phyloP scores from a whole-genome alignment of 2,797 vertebrate species.

The Halcyon badia region DNA sequence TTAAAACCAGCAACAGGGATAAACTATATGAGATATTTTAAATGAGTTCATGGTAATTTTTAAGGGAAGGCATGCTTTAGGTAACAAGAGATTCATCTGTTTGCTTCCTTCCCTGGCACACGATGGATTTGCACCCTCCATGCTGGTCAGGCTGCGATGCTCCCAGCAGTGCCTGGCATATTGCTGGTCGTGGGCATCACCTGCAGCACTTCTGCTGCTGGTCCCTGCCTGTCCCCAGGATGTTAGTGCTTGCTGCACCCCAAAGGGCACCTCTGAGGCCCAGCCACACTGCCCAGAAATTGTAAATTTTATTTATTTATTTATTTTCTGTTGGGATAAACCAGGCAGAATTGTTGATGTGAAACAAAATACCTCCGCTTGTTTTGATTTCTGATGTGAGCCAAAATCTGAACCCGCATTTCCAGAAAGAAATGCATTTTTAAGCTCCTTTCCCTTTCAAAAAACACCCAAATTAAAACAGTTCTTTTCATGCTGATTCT shows the following conservation, averaged over 20 bases:
- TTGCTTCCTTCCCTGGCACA: background rate
- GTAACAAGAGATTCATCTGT: background rate
- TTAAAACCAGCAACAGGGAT: background rate
- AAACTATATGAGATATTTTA: background rate
- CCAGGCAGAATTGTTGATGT: background rate
- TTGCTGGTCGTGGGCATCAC: accelerated
- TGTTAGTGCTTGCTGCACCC: background rate
- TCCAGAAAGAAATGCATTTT: background rate
- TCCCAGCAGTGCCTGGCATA: background rate
- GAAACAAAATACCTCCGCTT: background rate
- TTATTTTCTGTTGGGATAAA: background rate
- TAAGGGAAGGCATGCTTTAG: background rate
- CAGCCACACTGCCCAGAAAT: background rate
- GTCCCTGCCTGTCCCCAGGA: background rate
- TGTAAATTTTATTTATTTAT: background rate
- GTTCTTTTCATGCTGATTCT: background rate
- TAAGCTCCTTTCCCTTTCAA: background rate
- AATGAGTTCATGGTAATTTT: background rate
- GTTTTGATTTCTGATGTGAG: background rate
- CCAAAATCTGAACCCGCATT: background rate
- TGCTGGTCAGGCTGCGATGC: background rate
- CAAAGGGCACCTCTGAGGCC: background rate
- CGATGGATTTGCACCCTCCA: background rate
- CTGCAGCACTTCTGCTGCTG: background rate
- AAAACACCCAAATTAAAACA: background rate